Percentiles rank a stretch among this genome's conserved stretches.
Conservation (phyloP, 1,140 invertebrate genomes). For the Cyrtorhinus lividipennis region DNA sequence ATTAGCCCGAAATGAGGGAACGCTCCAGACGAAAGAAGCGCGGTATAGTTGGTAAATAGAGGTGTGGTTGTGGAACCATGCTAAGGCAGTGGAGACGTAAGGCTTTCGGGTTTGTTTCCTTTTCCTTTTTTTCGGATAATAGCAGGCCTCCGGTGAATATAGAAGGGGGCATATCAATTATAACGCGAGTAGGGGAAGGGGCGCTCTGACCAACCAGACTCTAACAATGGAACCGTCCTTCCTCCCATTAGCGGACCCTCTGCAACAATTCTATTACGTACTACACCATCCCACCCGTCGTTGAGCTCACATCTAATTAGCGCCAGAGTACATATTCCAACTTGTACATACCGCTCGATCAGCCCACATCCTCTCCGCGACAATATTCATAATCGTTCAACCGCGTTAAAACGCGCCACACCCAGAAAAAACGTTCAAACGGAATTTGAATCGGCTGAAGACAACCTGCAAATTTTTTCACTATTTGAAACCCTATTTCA, state of each 20-base stretch:
- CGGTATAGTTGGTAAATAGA: conserved; percentile 5
- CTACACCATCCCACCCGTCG: neutral
- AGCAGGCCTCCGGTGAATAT: neutral
- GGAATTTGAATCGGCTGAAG: too few species aligned
- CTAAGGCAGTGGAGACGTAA: neutral
- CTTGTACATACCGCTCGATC: neutral
- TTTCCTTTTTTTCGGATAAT: conserved; percentile 9
- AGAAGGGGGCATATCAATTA: conserved; percentile 4
- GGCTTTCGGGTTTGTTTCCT: neutral
- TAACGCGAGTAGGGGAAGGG: neutral
- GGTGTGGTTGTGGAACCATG: neutral
- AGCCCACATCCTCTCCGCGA: neutral
- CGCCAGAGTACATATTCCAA: too few species aligned
- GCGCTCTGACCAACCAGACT: neutral
- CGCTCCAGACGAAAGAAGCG: too few species aligned
- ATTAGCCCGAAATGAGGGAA: too few species aligned
- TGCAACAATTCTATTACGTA: neutral
- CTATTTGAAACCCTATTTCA: too few species aligned
- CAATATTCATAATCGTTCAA: too few species aligned
- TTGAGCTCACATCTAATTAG: too few species aligned
- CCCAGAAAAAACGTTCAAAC: too few species aligned
- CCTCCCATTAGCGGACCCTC: neutral
- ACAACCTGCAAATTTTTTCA: too few species aligned
- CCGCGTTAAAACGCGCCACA: too few species aligned
- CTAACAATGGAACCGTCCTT: conserved; percentile 5